Evolutionary conservation across 2,113 vertebrate species (phyloP).

Genomic region (Cariama cristata): DNA sequence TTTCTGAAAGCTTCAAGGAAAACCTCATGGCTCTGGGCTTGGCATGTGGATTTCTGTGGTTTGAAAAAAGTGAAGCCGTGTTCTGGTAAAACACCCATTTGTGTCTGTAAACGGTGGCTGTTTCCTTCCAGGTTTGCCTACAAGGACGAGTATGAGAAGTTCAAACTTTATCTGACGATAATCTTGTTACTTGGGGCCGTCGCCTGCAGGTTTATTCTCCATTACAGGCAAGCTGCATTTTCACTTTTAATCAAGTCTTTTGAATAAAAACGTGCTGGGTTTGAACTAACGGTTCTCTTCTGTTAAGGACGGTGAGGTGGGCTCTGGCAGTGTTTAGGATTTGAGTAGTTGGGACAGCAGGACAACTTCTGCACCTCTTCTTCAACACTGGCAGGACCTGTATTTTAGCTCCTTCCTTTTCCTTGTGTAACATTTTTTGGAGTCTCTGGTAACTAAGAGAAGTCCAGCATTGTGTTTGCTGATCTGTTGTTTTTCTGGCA

Average conservation of each 20-base stretch:
- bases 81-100: rapidly evolving
- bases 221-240: constrained; percentile 85
- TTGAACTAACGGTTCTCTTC: not conserved
- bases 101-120: rapidly evolving
- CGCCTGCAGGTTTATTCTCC: constrained; percentile 91
- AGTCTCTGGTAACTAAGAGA: not conserved
- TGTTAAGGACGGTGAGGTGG: not conserved
- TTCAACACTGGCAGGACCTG: not conserved
- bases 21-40: not conserved
- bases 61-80: not conserved
- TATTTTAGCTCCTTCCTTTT: not conserved
- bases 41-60: not conserved
- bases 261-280: not conserved
- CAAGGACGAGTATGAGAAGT: constrained; percentile 99
- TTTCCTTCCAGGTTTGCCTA: constrained; percentile 89
- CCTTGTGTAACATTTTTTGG: not conserved
- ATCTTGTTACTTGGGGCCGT: constrained; percentile 94
- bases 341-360: not conserved
- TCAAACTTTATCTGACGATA: constrained; percentile 97
- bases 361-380: not conserved
- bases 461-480: not conserved
- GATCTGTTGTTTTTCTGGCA: not conserved
- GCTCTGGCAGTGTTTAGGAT: not conserved
- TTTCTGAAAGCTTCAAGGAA: not conserved
- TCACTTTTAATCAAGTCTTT: not conserved